A percentile compares a stretch with the other conserved stretches of the same genome.
Conservation (phyloP, 1,140 invertebrate species). For the Diuraphis noxia region DNA sequence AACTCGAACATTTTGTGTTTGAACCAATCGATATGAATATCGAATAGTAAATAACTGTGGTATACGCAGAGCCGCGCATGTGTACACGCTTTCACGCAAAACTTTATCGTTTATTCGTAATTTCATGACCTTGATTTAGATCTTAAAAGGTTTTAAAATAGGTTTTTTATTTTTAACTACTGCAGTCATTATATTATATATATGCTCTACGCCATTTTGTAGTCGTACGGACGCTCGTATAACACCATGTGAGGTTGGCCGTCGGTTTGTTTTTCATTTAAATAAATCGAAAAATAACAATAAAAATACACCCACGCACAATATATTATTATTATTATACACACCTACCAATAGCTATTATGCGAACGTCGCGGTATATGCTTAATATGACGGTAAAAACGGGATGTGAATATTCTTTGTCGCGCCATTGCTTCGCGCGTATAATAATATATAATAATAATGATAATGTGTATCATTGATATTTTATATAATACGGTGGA, state of each 20-base stretch:
- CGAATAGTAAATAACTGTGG: neutral
- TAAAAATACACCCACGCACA: neutral
- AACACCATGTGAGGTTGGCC: neutral
- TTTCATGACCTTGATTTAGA: neutral
- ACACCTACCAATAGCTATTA: neutral
- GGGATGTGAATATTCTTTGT: neutral
- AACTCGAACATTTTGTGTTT: neutral
- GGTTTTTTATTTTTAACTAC: neutral
- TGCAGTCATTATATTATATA: neutral
- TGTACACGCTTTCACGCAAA: neutral
- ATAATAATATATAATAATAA: neutral
- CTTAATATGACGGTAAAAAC: neutral
- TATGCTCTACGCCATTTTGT: neutral
- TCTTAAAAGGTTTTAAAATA: neutral
- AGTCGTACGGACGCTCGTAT: neutral
- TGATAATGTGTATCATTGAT: neutral
- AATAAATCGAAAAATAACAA: constrained; percentile 24
- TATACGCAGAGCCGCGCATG: too few species aligned
- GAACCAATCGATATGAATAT: neutral
- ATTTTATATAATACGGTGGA: neutral
- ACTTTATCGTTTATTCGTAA: neutral
- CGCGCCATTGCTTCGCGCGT: neutral
- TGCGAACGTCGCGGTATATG: neutral
- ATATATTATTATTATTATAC: neutral
- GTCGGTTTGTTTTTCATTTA: neutral